These are phyloP conservation scores for Carassius carassius DNA, from an alignment of 2,113 vertebrate species.

Conservation along the genomic window DNA sequence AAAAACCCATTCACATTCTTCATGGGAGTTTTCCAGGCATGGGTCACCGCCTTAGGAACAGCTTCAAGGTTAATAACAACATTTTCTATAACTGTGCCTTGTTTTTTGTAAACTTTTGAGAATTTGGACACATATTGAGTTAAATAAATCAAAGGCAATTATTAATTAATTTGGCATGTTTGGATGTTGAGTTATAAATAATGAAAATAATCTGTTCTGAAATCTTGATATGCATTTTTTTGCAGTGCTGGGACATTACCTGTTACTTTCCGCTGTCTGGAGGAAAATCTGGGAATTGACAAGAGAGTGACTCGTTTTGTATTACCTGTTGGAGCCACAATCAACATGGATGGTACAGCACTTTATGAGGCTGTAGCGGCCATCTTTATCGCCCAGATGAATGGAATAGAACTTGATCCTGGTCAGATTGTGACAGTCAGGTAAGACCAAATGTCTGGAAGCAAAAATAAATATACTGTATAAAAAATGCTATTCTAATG, in stretches of 20 bases:
- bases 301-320: constrained; percentile 97
- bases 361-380: constrained; percentile 97
- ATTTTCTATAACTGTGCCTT: background rate
- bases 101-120: background rate
- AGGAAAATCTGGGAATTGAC: constrained; percentile 96
- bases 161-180: background rate
- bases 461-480: background rate
- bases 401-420: constrained; percentile 87
- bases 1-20: constrained; percentile 94
- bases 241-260: constrained; percentile 92
- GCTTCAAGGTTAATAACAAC: constrained; percentile 87
- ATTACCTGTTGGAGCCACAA: constrained; percentile 96
- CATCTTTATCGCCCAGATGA: constrained; percentile 99
- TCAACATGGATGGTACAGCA: constrained; percentile 98
- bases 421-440: constrained; percentile 97
- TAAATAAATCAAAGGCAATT: background rate
- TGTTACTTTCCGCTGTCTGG: constrained; percentile 95
- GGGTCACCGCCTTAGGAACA: constrained; percentile 97
- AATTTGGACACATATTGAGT: background rate
- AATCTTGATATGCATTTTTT: constrained; percentile 3
- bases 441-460: constrained; percentile 64
- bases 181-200: background rate
- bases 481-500: background rate
- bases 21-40: constrained; percentile 97
- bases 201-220: background rate